Base-by-base conservation (phyloP, 2,113 vertebrate species). In the Notiomystis cincta region DNA sequence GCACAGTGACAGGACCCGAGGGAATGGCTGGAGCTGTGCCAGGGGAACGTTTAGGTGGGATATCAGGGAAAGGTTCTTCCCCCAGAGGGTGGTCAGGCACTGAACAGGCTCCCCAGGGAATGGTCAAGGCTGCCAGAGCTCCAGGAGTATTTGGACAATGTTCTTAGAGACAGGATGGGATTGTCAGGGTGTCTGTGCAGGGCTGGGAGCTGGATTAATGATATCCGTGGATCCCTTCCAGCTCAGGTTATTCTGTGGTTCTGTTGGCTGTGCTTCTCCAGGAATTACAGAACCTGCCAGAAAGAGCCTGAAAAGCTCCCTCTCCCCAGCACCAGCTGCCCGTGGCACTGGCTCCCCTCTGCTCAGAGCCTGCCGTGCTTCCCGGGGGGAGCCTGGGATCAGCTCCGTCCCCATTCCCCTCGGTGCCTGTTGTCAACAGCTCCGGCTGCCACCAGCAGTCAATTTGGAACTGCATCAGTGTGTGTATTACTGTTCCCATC, bases 401-500 rank as follows among this genome's bases (percentile, higher is more conserved):
- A 3, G 10, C 54, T 87, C 50, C 82, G 27, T 64, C 58, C 76
- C 82, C 62, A 2, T 77, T 97, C 95, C 95, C 91, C 82, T 95
- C 51, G 50, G 7, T 71, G 94, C 96, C 94, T 69, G 85, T 66
- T 94, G 79, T 97, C 97, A 93, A 84, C 93, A 92, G 93, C 96
- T 58, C 85, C 0, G 65, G 54, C 97, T 97, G 95, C 92, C 85
- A 40, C 76, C 15, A 6, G 87, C 93, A 89, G 96, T 98, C 96
- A 85, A 96, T 97, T 89, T 94, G 96, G 83, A 85, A 92, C 95
- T 96, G 84, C 86, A 95, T 60, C 92, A 95, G 87, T 25, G 64
- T 97, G 87, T 81, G 97, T 90, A 86, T 97, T 97, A 91, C 96
- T 61, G 13, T 62, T 97, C 96, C 57, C 96, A 95, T 85, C 96